A percentile compares a stretch with the other conserved stretches of the same genome.
phyloP scores from a whole-genome alignment of 1,140 invertebrate species.

The Drosophila truncata region DNA sequence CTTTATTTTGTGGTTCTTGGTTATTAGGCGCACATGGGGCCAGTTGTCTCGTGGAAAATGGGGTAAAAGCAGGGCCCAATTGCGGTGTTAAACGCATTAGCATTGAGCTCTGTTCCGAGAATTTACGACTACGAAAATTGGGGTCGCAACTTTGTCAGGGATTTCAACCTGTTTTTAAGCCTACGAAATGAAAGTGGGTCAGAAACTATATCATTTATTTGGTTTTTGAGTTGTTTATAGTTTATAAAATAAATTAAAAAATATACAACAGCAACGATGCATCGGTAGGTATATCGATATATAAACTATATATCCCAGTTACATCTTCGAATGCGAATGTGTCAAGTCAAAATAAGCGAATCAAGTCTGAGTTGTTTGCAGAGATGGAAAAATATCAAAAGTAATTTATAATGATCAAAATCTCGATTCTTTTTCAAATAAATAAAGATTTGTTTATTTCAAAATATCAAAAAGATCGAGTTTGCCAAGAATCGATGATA shows the following conservation, averaged over 20 bases:
- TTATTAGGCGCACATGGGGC: conserved; percentile 51
- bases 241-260: conserved; percentile 2
- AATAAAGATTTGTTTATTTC: not conserved
- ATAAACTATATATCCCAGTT: not conserved
- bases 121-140: conserved; percentile 32
- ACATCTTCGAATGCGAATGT: conserved; percentile 47
- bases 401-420: not conserved
- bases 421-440: not conserved
- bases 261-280: conserved; percentile 60
- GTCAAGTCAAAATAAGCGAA: conserved; percentile 40
- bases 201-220: not conserved
- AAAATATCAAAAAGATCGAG: not conserved
- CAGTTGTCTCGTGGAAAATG: conserved; percentile 21
- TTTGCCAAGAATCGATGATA: not conserved
- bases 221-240: conserved; percentile 1
- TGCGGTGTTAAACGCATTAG: conserved; percentile 70
- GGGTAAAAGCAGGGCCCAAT: conserved; percentile 50
- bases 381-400: not conserved
- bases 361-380: conserved; percentile 19
- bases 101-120: conserved; percentile 33
- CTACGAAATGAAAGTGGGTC: conserved; percentile 23
- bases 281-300: conserved; percentile 66
- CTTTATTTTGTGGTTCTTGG: conserved; percentile 41
- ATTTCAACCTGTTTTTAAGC: conserved; percentile 8
- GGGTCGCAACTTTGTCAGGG: conserved; percentile 34